Evolutionary conservation across 2,113 vertebrate species (phyloP).

Genomic region (Microcebus jonahi): DNA sequence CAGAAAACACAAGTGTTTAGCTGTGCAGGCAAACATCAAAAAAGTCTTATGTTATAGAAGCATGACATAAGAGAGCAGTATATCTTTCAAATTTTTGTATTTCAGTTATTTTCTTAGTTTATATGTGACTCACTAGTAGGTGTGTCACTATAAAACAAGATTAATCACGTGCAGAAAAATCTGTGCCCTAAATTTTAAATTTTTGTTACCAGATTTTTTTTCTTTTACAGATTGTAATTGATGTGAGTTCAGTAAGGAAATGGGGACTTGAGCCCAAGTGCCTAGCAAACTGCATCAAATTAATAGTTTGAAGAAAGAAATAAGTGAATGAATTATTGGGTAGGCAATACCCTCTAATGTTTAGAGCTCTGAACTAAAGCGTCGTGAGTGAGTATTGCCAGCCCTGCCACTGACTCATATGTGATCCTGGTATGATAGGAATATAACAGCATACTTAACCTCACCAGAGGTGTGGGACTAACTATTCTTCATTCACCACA

Average conservation of each 20-base stretch:
- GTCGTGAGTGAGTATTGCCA: neutral
- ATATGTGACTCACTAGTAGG: neutral
- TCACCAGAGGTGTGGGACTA: neutral
- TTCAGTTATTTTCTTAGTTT: constrained; percentile 8
- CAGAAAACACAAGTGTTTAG: constrained; percentile 37
- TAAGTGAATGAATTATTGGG: neutral
- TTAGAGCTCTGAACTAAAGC: neutral
- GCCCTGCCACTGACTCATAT: neutral
- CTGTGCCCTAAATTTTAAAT: neutral
- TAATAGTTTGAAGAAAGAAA: neutral
- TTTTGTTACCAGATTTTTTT: neutral
- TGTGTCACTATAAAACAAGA: constrained; percentile 8
- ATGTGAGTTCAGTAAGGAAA: neutral
- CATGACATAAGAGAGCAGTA: neutral
- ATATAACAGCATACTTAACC: neutral
- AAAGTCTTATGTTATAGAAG: neutral
- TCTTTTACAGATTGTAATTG: neutral
- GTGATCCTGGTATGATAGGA: neutral
- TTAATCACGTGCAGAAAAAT: neutral
- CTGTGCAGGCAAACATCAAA: neutral
- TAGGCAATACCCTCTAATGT: neutral
- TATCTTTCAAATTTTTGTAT: neutral
- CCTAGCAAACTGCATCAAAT: neutral
- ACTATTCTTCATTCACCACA: neutral
- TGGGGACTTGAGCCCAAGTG: neutral